These are phyloP conservation scores for Pseudomugil tenellus DNA, from an alignment of 2,797 vertebrate genomes.

Conservation along the genomic window DNA sequence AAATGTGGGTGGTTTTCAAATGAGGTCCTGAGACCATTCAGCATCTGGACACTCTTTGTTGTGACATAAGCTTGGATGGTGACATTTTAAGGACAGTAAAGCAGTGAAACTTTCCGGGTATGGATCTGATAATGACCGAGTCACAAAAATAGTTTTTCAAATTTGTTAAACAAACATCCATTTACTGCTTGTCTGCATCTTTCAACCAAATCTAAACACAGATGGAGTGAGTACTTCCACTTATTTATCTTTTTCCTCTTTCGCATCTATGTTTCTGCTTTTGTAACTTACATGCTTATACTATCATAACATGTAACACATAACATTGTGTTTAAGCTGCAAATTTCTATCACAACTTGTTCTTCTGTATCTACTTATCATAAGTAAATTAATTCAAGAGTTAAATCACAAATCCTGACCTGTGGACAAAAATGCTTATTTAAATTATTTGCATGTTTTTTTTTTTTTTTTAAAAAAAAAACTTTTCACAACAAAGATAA, in stretches of 20 bases:
- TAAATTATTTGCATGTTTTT: neutral
- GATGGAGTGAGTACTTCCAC: too few species aligned
- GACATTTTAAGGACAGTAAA: neutral
- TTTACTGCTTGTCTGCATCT: neutral
- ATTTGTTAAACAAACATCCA: neutral
- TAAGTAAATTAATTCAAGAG: neutral
- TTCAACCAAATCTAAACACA: too few species aligned
- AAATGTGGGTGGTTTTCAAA: constrained; percentile 20
- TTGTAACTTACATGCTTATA: neutral
- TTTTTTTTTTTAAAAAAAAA: too few species aligned
- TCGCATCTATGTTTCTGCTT: too few species aligned
- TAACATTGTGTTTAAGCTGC: neutral
- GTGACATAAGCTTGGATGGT: neutral
- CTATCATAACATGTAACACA: constrained; percentile 1
- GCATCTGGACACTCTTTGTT: neutral
- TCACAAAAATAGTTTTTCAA: neutral
- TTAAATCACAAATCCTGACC: neutral
- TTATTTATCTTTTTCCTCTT: too few species aligned
- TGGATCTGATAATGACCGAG: neutral
- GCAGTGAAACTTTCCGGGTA: too few species aligned
- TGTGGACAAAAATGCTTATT: neutral
- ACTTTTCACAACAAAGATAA: too few species aligned
- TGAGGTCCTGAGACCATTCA: neutral
- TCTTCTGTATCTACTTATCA: neutral
- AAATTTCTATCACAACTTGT: neutral